phyloP scores from a whole-genome alignment of 2,113 vertebrate species.

The Neotragus pygmaeus region DNA sequence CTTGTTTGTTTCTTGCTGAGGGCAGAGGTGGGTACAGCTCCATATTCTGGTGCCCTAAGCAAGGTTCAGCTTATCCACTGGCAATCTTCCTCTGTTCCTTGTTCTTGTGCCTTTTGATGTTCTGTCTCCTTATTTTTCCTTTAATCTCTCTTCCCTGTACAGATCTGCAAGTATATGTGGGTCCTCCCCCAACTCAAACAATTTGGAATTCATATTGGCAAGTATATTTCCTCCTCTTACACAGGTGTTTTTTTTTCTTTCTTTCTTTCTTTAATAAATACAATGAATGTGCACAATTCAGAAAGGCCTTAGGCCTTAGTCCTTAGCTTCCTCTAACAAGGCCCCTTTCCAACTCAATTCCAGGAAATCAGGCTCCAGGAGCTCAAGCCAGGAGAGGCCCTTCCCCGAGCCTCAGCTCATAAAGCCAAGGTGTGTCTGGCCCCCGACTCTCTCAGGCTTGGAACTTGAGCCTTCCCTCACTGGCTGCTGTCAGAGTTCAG shows the following conservation, averaged over 20 bases:
- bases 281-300: constrained; percentile 69
- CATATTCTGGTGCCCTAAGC: neutral
- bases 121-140: neutral
- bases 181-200: neutral
- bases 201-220: constrained; percentile 44
- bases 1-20: constrained; percentile 9
- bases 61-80: neutral
- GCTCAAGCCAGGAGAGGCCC: constrained; percentile 65
- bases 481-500: constrained; percentile 55
- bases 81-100: neutral
- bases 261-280: neutral
- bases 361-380: constrained; percentile 64
- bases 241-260: neutral
- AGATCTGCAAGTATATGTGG: neutral
- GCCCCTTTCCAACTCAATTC: constrained; percentile 56
- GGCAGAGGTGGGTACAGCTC: neutral
- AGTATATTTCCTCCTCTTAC: constrained; percentile 54
- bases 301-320: constrained; percentile 12
- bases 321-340: constrained; percentile 48
- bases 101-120: neutral
- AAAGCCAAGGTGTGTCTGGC: constrained; percentile 72
- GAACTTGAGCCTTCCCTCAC: constrained; percentile 38
- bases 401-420: constrained; percentile 33
- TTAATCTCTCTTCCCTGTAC: neutral
- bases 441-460: constrained; percentile 37